Evolutionary conservation across 2,113 vertebrate genomes (phyloP).

Genomic region (Aspiorhynchus laticeps): DNA sequence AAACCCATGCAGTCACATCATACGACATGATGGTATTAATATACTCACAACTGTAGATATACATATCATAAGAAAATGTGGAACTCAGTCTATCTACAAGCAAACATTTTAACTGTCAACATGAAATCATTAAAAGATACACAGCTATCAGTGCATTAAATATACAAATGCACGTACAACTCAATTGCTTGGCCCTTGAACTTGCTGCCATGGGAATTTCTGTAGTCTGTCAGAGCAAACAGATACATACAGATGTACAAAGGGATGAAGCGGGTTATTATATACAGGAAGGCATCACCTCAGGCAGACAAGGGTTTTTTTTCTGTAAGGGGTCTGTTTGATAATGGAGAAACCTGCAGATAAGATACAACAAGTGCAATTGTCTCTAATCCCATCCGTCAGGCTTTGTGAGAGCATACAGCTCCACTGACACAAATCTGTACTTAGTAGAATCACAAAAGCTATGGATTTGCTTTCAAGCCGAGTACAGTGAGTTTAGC

Average conservation of each 20-base stretch:
- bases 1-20: background rate
- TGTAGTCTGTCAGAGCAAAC: constrained; percentile 16
- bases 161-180: background rate
- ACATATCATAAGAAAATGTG: background rate
- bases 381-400: constrained; percentile 48
- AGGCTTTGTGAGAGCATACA: constrained; percentile 40
- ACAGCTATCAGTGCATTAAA: background rate
- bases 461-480: constrained; percentile 42
- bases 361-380: constrained; percentile 42
- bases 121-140: background rate
- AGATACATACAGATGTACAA: background rate
- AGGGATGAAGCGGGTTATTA: constrained; percentile 9
- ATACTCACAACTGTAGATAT: background rate
- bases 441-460: constrained; percentile 31
- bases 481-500: constrained; percentile 35
- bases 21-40: background rate
- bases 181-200: background rate
- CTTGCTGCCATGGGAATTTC: constrained; percentile 7
- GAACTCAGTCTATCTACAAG: background rate
- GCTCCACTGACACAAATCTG: constrained; percentile 45
- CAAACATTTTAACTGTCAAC: background rate
- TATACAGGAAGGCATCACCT: constrained; percentile 34
- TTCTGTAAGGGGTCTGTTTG: constrained; percentile 32
- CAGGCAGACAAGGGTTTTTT: background rate
- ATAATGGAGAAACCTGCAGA: constrained; percentile 48